Evolutionary conservation across 2,888 invertebrate species (phyloP).

Genomic region (Tetragnatha montana): DNA sequence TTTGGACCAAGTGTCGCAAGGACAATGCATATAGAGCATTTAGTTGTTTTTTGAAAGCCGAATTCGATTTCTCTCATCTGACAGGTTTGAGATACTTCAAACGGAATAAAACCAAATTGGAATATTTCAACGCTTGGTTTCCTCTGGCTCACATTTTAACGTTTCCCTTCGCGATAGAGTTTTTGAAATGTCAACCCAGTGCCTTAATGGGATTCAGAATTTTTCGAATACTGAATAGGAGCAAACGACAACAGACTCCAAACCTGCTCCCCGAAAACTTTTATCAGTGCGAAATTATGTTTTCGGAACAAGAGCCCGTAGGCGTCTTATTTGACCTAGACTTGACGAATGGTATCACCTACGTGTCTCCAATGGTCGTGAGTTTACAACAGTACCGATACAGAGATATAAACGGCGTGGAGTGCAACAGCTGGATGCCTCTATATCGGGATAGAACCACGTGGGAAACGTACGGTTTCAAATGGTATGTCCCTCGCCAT

Average conservation of each 20-base stretch:
- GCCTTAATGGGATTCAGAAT: not conserved
- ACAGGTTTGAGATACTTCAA: not conserved
- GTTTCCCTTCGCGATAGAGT: not conserved
- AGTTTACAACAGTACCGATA: not conserved
- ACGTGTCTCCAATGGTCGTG: slow-evolving; percentile 5
- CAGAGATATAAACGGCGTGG: not conserved
- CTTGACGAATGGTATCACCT: not conserved
- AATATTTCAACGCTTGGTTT: too few species aligned
- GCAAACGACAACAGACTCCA: too few species aligned
- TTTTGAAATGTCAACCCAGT: not conserved
- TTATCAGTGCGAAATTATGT: not conserved
- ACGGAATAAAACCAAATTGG: not conserved
- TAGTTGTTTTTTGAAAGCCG: not conserved
- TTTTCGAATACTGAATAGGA: not conserved
- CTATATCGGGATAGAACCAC: not conserved
- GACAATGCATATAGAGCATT: not conserved
- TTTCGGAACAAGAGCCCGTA: not conserved
- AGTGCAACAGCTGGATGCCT: not conserved
- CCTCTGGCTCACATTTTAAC: too few species aligned
- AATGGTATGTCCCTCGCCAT: not conserved
- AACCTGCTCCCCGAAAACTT: not conserved
- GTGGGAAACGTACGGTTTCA: not conserved
- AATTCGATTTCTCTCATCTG: not conserved
- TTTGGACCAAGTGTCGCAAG: not conserved
- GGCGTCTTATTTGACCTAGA: not conserved